These are phyloP conservation scores for Ceratina australensis DNA, from an alignment of 1,140 invertebrate genomes.

Conservation along the genomic window DNA sequence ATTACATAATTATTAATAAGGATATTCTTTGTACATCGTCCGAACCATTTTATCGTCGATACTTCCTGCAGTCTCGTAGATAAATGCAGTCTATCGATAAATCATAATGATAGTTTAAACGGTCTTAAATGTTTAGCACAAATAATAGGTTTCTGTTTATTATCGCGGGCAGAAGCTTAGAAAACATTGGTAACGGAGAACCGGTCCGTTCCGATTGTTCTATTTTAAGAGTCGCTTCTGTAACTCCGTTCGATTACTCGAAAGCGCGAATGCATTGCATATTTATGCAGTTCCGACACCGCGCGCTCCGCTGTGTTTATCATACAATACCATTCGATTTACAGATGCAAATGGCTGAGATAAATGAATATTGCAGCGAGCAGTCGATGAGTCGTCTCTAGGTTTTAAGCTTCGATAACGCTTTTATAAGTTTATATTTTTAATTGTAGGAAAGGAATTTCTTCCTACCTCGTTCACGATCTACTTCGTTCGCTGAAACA, in stretches of 20 bases:
- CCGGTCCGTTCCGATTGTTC: not conserved
- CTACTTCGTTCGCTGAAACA: too few species aligned
- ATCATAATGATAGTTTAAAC: too few species aligned
- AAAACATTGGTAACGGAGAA: not conserved
- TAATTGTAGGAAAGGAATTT: not conserved
- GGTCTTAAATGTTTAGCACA: too few species aligned
- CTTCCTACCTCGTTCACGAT: not conserved
- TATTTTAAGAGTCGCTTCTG: conserved; percentile 13
- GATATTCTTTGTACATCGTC: too few species aligned
- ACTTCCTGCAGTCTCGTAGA: not conserved
- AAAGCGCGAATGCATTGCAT: conserved; percentile 27
- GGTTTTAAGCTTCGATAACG: too few species aligned
- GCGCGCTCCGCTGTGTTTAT: conserved; percentile 23
- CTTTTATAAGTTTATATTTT: too few species aligned
- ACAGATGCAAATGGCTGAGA: not conserved
- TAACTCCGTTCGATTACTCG: conserved; percentile 32
- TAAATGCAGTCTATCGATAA: not conserved
- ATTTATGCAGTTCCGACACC: conserved; percentile 31
- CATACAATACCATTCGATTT: conserved; percentile 41
- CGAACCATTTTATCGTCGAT: too few species aligned
- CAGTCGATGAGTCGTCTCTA: conserved; percentile 12
- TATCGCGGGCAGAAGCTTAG: not conserved
- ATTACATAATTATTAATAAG: too few species aligned
- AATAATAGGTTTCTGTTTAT: not conserved
- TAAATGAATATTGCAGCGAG: conserved; percentile 27